Evolutionary conservation across 2,113 vertebrate genomes (phyloP).

Genomic region (Nicator chloris): DNA sequence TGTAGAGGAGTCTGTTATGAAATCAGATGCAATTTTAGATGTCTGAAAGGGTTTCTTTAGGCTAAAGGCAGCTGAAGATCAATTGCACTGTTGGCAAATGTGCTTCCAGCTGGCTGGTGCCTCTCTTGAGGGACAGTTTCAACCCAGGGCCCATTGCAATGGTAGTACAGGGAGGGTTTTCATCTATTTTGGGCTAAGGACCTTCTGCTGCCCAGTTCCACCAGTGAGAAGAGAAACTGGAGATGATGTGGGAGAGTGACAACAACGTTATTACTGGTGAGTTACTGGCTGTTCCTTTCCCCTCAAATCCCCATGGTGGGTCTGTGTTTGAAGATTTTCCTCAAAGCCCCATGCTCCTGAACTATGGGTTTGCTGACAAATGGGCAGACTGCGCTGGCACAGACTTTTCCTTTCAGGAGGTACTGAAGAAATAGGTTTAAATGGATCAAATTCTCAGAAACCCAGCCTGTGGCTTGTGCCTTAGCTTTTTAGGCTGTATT

Average conservation of each 20-base stretch:
- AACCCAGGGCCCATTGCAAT: background rate
- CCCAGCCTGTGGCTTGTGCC: background rate
- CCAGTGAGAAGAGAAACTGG: background rate
- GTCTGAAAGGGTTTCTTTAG: background rate
- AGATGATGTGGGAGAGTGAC: background rate
- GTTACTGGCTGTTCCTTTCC: background rate
- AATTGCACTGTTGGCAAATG: background rate
- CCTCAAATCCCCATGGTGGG: background rate
- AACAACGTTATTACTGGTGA: background rate
- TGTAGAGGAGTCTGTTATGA: background rate
- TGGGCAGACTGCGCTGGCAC: background rate
- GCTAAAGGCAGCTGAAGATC: background rate
- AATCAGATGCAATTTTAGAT: background rate
- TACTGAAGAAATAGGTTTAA: background rate
- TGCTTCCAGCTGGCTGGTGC: background rate
- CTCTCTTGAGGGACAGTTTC: background rate
- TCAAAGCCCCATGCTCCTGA: background rate
- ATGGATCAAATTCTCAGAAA: background rate
- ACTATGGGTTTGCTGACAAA: background rate
- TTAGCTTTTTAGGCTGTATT: background rate
- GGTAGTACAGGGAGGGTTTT: background rate
- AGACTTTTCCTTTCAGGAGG: background rate
- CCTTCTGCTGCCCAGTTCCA: background rate
- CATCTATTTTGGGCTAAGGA: background rate
- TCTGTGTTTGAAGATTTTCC: background rate